A percentile compares a stretch with the other conserved stretches of the same genome.
These are phyloP conservation scores for Archivesica marissinica DNA, from an alignment of 1,140 invertebrate species.

Conservation along the genomic window DNA sequence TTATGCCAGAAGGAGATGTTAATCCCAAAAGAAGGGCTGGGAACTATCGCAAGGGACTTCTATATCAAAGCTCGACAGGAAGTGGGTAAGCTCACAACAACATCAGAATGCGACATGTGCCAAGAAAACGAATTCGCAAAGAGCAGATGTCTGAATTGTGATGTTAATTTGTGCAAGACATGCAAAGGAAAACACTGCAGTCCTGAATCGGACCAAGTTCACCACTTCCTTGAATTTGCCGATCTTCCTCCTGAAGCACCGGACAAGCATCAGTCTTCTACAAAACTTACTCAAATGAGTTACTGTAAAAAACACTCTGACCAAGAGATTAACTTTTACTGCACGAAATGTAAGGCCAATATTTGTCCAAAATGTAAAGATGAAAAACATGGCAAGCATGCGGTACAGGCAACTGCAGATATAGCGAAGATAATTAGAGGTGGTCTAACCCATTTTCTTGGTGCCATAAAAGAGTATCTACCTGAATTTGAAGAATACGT, in stretches of 20 bases:
- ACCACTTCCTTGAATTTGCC: slow-evolving; percentile 55
- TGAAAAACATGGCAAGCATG: slow-evolving; percentile 67
- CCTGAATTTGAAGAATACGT: slow-evolving; percentile 68
- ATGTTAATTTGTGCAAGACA: slow-evolving; percentile 41
- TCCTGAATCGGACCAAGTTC: slow-evolving; percentile 49
- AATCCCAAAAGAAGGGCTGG: slow-evolving; percentile 57
- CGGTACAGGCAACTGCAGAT: slow-evolving; percentile 64
- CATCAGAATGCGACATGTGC: slow-evolving; percentile 50
- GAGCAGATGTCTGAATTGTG: slow-evolving; percentile 52
- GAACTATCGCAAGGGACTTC: slow-evolving; percentile 22
- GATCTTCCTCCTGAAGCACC: not conserved
- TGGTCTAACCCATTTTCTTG: slow-evolving; percentile 66
- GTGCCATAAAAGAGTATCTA: slow-evolving; percentile 70
- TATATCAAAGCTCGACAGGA: slow-evolving; percentile 43
- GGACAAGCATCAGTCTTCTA: not conserved
- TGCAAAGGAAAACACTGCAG: slow-evolving; percentile 47
- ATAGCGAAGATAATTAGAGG: slow-evolving; percentile 64
- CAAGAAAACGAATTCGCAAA: slow-evolving; percentile 2
- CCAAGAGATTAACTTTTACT: slow-evolving; percentile 65
- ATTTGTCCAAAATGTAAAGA: slow-evolving; percentile 70
- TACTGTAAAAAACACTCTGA: slow-evolving; percentile 66
- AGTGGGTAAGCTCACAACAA: slow-evolving; percentile 19
- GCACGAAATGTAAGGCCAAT: slow-evolving; percentile 67
- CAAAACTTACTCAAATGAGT: slow-evolving; percentile 62
- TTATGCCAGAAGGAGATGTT: slow-evolving; percentile 56